These are phyloP conservation scores for Ctena decussata DNA, from an alignment of 2,888 invertebrate genomes.

Conservation along the genomic window DNA sequence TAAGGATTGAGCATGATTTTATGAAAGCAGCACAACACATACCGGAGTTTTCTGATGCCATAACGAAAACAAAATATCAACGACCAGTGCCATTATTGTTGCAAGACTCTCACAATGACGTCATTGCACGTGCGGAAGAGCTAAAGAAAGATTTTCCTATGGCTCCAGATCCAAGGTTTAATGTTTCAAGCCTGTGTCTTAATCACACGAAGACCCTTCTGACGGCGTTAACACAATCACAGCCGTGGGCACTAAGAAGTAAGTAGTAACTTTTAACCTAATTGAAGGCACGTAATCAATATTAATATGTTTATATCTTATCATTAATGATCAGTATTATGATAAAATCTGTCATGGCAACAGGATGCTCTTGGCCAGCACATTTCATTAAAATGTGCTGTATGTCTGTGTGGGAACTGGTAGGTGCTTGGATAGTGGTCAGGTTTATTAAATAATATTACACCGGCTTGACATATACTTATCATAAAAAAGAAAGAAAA, in stretches of 20 bases:
- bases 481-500: no score
- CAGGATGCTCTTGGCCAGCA: no score
- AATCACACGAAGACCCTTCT: slow-evolving; percentile 21
- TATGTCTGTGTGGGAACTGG: no score
- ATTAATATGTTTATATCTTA: no score
- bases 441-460: no score
- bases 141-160: neutral
- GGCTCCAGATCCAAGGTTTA: neutral
- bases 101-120: neutral
- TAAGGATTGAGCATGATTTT: neutral
- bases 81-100: neutral
- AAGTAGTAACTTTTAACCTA: no score
- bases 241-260: slow-evolving; percentile 36
- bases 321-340: no score
- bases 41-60: neutral
- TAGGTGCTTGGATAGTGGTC: no score
- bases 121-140: neutral
- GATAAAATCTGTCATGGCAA: no score
- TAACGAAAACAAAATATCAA: neutral
- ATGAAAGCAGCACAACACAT: neutral
- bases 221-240: neutral
- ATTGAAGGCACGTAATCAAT: no score
- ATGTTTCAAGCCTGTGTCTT: slow-evolving; percentile 9
- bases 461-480: no score
- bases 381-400: no score